Percentiles rank a stretch among this genome's conserved stretches.
Conservation (phyloP, 2,797 vertebrate genomes). For the Lacerta bilineata region DNA sequence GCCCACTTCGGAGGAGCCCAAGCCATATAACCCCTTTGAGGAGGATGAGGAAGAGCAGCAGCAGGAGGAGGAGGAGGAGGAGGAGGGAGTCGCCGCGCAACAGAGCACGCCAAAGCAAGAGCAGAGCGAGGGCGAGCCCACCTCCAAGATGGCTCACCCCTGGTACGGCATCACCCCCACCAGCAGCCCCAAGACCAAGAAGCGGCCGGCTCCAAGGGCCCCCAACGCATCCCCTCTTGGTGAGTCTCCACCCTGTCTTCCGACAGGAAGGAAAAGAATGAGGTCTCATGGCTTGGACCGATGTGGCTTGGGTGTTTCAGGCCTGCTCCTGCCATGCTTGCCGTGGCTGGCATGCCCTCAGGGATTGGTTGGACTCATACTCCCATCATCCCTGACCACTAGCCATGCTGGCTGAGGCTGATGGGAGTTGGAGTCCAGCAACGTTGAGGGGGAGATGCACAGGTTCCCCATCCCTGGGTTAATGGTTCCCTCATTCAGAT, state of each 20-base stretch:
- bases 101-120: constrained; percentile 70
- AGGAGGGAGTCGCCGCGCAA: constrained; percentile 29
- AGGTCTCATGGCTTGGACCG: neutral
- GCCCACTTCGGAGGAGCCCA: constrained; percentile 73
- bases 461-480: too few species aligned
- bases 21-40: constrained; percentile 91
- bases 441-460: too few species aligned
- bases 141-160: constrained; percentile 85
- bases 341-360: neutral
- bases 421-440: too few species aligned
- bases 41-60: constrained; percentile 83
- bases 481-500: neutral
- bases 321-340: neutral
- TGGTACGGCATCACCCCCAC: constrained; percentile 94
- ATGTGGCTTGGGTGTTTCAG: neutral
- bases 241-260: constrained; percentile 71
- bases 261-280: neutral
- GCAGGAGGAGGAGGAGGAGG: constrained; percentile 51
- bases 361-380: too few species aligned
- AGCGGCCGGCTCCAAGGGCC: constrained; percentile 88
- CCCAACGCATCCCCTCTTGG: constrained; percentile 85
- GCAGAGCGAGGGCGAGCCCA: constrained; percentile 69
- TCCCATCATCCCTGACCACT: too few species aligned
- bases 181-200: constrained; percentile 87
- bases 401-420: too few species aligned